Evolutionary conservation across 2,113 vertebrate genomes (phyloP).

Genomic region (Triplophysa dalaica): DNA sequence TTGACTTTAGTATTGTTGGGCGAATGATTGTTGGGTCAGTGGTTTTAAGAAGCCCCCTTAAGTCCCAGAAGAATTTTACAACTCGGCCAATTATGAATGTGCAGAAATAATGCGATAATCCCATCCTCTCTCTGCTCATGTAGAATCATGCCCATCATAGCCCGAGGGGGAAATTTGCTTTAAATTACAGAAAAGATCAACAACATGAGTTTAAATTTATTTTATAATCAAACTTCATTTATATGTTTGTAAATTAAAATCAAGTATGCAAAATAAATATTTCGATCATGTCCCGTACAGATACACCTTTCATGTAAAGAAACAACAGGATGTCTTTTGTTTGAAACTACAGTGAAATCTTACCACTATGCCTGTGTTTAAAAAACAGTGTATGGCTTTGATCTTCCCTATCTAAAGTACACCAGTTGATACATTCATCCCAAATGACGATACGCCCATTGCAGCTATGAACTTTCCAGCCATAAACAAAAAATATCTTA

Average conservation of each 20-base stretch:
- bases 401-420: slow-evolving; percentile 25
- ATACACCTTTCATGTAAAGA: not conserved
- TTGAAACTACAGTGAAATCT: not conserved
- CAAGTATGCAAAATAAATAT: not conserved
- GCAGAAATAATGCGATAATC: slow-evolving; percentile 21
- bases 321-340: slow-evolving; percentile 1
- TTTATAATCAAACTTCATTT: too few relatives aligned
- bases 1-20: slow-evolving; percentile 23
- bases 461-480: slow-evolving; percentile 46
- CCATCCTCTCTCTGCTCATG: slow-evolving; percentile 19
- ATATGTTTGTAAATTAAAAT: too few relatives aligned
- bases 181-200: slow-evolving; percentile 6
- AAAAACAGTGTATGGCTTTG: slow-evolving; percentile 37
- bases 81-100: slow-evolving; percentile 30
- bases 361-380: not conserved
- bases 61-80: slow-evolving; percentile 29
- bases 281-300: not conserved
- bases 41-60: slow-evolving; percentile 38
- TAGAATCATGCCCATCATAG: slow-evolving; percentile 19
- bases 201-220: not conserved
- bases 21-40: slow-evolving; percentile 40
- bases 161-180: slow-evolving; percentile 18
- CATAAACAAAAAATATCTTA: slow-evolving; percentile 35
- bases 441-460: not conserved
- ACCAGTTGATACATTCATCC: slow-evolving; percentile 16